Evolutionary conservation across 2,113 vertebrate genomes (phyloP).

Genomic region (Upupa epops): DNA sequence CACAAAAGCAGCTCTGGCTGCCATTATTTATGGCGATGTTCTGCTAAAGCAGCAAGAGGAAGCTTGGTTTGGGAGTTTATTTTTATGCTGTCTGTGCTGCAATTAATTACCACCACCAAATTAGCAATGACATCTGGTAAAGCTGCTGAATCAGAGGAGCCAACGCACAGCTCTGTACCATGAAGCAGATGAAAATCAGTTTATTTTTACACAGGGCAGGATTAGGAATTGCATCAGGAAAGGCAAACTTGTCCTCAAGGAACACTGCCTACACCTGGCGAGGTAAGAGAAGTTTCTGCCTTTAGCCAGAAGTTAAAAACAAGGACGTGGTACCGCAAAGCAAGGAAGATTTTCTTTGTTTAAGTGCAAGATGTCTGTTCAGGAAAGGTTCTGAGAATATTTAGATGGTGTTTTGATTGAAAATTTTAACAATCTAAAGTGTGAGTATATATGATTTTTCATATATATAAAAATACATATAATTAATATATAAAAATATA

Average conservation of each 20-base stretch:
- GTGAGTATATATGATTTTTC: too few species aligned
- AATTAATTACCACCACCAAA: constrained; percentile 11
- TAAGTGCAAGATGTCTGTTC: not conserved
- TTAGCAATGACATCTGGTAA: not conserved
- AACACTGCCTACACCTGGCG: not conserved
- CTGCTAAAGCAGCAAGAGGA: not conserved
- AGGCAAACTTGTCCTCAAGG: not conserved
- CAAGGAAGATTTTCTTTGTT: not conserved
- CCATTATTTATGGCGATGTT: not conserved
- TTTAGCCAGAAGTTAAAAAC: not conserved
- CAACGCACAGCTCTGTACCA: not conserved
- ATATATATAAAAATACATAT: too few species aligned
- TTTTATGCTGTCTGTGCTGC: not conserved
- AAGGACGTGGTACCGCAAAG: not conserved
- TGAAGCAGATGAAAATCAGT: not conserved
- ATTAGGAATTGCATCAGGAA: not conserved
- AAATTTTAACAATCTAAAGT: not conserved
- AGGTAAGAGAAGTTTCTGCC: not conserved
- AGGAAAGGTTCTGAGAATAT: not conserved
- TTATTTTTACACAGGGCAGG: not conserved
- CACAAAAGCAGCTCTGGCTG: not conserved
- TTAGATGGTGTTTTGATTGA: not conserved
- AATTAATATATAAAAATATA: too few species aligned
- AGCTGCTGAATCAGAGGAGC: not conserved
- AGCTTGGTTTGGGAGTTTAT: not conserved